A percentile compares a stretch with the other conserved stretches of the same genome.
Conservation (phyloP, 2,888 invertebrate genomes). For the Rhamnusium bicolor region DNA sequence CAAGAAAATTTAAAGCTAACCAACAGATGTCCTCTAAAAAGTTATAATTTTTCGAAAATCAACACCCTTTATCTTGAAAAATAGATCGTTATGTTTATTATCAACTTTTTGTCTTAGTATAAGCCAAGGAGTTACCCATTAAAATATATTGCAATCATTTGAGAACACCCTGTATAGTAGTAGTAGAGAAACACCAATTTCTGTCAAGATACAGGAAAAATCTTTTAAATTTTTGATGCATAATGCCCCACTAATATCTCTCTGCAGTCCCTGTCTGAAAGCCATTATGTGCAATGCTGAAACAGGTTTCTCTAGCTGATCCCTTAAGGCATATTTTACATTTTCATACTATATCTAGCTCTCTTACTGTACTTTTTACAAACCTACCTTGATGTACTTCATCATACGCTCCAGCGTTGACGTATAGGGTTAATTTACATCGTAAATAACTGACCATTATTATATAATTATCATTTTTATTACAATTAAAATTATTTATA, state of each 20-base stretch:
- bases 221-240: too few species aligned
- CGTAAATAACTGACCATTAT: constrained; percentile 10
- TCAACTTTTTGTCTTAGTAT: too few species aligned
- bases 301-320: constrained; percentile 47
- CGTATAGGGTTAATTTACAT: constrained; percentile 28
- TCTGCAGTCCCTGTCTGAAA: constrained; percentile 11
- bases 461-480: constrained; percentile 22
- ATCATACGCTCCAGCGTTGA: constrained; percentile 16
- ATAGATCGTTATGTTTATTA: too few species aligned
- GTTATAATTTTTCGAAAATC: too few species aligned
- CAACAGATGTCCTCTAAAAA: too few species aligned
- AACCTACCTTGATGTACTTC: constrained; percentile 10
- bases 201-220: too few species aligned
- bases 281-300: constrained; percentile 40
- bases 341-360: constrained; percentile 48
- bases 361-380: constrained; percentile 9
- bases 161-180: too few species aligned
- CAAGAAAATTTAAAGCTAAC: too few species aligned
- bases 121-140: too few species aligned
- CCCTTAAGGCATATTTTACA: constrained; percentile 51
- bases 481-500: constrained; percentile 10
- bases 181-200: too few species aligned
- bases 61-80: too few species aligned
- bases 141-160: too few species aligned
- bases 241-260: neutral